Evolutionary conservation across 1,140 invertebrate genomes (phyloP).

Genomic region (Drosophila jambulina): DNA sequence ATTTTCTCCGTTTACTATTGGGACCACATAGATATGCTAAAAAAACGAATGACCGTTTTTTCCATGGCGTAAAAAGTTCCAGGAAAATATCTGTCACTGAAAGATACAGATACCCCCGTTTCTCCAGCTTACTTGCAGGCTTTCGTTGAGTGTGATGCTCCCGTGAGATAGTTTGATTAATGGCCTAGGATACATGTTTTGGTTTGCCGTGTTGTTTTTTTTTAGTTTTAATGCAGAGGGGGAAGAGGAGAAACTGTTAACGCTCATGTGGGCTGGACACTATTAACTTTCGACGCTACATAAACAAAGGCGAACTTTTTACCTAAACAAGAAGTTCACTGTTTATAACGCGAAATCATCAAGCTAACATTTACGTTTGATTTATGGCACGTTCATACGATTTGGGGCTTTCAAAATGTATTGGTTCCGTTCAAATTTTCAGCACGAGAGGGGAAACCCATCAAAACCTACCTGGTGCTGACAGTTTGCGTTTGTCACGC

Average conservation of each 20-base stretch:
- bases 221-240: slow-evolving; percentile 38
- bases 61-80: slow-evolving; percentile 52
- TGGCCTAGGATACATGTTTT: slow-evolving; percentile 66
- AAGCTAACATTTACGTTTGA: slow-evolving; percentile 74
- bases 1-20: slow-evolving; percentile 65
- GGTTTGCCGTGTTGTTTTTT: slow-evolving; percentile 58
- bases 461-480: slow-evolving; percentile 36
- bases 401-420: slow-evolving; percentile 59
- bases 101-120: slow-evolving; percentile 59
- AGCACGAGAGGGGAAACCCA: slow-evolving; percentile 3
- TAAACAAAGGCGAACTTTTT: slow-evolving; percentile 64
- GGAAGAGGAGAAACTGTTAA: slow-evolving; percentile 65
- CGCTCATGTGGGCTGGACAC: slow-evolving; percentile 63
- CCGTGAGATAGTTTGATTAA: slow-evolving; percentile 84
- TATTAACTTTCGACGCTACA: slow-evolving; percentile 67
- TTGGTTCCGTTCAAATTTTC: slow-evolving; percentile 76
- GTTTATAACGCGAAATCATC: slow-evolving; percentile 83
- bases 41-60: slow-evolving; percentile 61
- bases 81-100: slow-evolving; percentile 76
- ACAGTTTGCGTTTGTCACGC: slow-evolving; percentile 81
- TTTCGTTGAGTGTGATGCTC: slow-evolving; percentile 67
- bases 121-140: slow-evolving; percentile 21
- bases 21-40: slow-evolving; percentile 63
- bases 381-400: slow-evolving; percentile 69
- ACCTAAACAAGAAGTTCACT: slow-evolving; percentile 48